These are phyloP conservation scores for Orchestia grillus DNA, from an alignment of 1,140 invertebrate species.

Conservation along the genomic window DNA sequence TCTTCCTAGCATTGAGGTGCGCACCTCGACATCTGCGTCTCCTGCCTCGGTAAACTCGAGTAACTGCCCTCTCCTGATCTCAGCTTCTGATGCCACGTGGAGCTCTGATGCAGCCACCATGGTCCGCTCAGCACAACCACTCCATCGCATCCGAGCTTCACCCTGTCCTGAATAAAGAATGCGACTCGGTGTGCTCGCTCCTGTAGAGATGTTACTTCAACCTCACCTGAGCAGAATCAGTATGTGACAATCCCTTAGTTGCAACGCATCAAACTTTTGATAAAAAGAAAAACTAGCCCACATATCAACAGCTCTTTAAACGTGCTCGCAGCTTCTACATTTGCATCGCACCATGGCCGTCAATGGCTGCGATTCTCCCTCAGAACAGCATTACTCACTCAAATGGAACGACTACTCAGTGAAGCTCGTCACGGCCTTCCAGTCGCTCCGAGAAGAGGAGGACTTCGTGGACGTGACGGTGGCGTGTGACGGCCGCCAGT, in stretches of 20 bases:
- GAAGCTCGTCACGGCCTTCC: constrained; percentile 83
- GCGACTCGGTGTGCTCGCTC: neutral
- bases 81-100: neutral
- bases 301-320: neutral
- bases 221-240: neutral
- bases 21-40: neutral
- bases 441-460: constrained; percentile 81
- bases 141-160: neutral
- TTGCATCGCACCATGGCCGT: constrained; percentile 41
- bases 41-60: neutral
- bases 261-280: neutral
- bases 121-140: neutral
- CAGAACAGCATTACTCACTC: constrained; percentile 79
- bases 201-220: neutral
- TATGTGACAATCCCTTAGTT: neutral
- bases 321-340: neutral
- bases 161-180: neutral
- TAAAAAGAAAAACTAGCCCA: neutral
- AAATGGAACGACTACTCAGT: constrained; percentile 84
- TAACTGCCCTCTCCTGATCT: neutral
- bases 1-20: neutral
- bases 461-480: constrained; percentile 88
- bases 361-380: constrained; percentile 61
- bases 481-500: constrained; percentile 84
- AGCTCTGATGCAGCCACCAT: neutral